Evolutionary conservation across 2,113 vertebrate species (phyloP).

Genomic region (Neodon shergylaensis): DNA sequence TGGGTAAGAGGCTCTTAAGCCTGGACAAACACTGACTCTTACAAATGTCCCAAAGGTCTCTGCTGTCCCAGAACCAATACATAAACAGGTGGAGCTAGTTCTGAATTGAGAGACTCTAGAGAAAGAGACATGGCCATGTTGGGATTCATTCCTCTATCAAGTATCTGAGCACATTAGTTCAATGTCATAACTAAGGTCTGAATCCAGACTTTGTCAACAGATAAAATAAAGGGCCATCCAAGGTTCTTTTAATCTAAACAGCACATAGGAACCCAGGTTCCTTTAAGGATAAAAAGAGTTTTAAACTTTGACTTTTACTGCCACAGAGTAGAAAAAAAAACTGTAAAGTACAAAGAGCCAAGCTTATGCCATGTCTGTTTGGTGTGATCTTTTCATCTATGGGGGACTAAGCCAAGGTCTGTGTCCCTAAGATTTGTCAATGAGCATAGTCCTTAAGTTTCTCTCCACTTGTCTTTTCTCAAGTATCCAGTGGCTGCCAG

Average conservation of each 20-base stretch:
- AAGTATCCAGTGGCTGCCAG: background rate
- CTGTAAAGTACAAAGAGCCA: background rate
- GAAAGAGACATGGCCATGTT: background rate
- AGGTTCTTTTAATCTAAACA: no score
- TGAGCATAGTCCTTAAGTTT: background rate
- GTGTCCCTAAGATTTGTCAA: background rate
- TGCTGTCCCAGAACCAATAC: background rate
- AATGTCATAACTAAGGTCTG: background rate
- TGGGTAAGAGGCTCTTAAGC: constrained; percentile 14
- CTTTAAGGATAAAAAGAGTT: background rate
- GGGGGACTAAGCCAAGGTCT: background rate
- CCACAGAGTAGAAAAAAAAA: background rate
- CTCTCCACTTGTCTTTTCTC: background rate
- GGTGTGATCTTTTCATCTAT: background rate
- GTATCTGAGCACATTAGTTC: background rate
- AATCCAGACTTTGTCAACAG: background rate
- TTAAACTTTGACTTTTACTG: background rate
- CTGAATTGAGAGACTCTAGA: background rate
- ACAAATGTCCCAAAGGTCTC: background rate
- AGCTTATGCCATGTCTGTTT: no score
- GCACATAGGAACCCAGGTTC: background rate
- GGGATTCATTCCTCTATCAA: background rate
- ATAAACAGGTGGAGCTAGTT: background rate
- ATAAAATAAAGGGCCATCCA: background rate
- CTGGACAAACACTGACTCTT: background rate